Conservation (phyloP, 1,140 invertebrate genomes). For the Neuroterus valhalla region DNA sequence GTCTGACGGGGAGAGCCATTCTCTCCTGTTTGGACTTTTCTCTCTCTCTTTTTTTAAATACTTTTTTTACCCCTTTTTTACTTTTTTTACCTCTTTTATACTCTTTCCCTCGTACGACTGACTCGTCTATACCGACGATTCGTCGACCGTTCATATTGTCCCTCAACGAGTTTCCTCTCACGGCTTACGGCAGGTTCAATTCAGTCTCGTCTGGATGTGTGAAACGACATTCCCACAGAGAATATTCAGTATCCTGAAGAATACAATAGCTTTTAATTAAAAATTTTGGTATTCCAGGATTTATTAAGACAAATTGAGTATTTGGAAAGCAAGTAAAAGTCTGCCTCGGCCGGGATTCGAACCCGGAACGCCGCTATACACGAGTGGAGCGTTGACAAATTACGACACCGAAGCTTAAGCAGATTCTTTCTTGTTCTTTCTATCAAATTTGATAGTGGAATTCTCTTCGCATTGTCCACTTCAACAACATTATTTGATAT, state of each 20-base stretch:
- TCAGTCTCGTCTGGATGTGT: constrained; percentile 35
- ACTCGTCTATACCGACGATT: constrained; percentile 36
- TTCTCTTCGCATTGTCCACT: too few relatives aligned
- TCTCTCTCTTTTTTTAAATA: constrained; percentile 4
- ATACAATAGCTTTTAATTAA: background rate
- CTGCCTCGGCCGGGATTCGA: too few relatives aligned
- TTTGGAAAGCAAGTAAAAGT: too few relatives aligned
- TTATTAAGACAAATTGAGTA: too few relatives aligned
- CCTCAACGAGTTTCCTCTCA: constrained; percentile 37
- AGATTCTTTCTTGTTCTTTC: too few relatives aligned
- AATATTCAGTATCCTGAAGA: background rate
- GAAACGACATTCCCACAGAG: background rate
- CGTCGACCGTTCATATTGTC: constrained; percentile 39
- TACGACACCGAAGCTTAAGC: too few relatives aligned
- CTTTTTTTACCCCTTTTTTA: constrained; percentile 25
- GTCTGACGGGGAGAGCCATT: background rate
- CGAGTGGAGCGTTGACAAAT: too few relatives aligned
- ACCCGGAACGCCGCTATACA: too few relatives aligned
- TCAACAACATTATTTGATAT: too few relatives aligned
- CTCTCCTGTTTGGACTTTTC: constrained; percentile 4
- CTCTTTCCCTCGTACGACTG: constrained; percentile 27
- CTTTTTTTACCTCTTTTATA: constrained; percentile 26
- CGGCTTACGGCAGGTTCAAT: constrained; percentile 45
- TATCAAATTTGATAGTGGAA: too few relatives aligned
- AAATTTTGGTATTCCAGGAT: background rate